A percentile compares a stretch with the other conserved stretches of the same genome.
Evolutionary conservation across 2,113 vertebrate species (phyloP).

Genomic region (Uria aalge): DNA sequence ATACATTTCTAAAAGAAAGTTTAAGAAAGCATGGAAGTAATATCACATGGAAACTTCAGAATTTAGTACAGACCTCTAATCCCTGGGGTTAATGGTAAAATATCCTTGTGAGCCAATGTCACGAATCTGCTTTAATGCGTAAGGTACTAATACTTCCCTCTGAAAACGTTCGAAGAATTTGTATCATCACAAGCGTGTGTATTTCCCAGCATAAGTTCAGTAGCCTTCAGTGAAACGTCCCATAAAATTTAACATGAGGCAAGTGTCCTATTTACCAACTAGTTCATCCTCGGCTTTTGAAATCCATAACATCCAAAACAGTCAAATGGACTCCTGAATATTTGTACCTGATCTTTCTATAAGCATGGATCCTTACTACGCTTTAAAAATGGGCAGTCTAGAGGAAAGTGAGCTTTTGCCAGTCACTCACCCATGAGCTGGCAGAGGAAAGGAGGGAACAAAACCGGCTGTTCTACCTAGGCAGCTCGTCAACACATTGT

Average conservation of each 20-base stretch:
- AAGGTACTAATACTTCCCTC: not conserved
- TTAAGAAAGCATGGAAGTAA: not conserved
- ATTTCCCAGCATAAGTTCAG: not conserved
- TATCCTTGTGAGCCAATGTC: rapidly evolving
- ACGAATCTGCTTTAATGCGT: not conserved
- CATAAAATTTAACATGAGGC: not conserved
- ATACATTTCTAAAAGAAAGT: not conserved
- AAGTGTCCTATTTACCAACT: not conserved
- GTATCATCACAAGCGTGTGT: not conserved
- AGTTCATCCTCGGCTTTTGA: not conserved
- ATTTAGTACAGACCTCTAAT: not conserved
- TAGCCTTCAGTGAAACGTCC: not conserved
- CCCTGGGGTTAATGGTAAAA: not conserved
- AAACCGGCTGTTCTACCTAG: not conserved
- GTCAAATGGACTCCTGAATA: not conserved
- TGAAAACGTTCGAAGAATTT: not conserved
- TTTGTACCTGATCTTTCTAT: not conserved
- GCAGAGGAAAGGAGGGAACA: not conserved
- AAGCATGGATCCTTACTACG: not conserved
- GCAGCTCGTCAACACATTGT: rapidly evolving
- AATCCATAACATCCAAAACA: not conserved
- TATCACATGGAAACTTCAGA: not conserved
- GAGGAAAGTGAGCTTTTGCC: not conserved
- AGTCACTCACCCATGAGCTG: not conserved
- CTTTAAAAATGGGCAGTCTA: not conserved